Evolutionary conservation across 2,797 vertebrate genomes (phyloP).

Genomic region (Cichlasoma orientale): DNA sequence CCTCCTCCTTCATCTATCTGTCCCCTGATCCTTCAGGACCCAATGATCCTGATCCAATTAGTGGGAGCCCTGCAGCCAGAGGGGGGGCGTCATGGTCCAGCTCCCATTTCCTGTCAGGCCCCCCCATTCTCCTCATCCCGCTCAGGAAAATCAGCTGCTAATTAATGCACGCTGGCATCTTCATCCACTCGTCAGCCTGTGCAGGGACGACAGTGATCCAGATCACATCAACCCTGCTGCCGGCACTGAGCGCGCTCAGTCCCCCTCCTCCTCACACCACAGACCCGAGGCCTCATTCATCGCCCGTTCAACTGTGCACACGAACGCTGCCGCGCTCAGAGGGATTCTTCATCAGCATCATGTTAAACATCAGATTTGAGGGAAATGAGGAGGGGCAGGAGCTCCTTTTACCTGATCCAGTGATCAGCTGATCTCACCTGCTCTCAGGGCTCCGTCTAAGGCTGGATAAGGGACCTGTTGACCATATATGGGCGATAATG

Average conservation of each 20-base stretch:
- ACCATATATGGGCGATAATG: not conserved
- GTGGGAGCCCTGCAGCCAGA: conserved; percentile 79
- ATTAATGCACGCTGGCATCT: conserved; percentile 93
- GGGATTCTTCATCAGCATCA: not conserved
- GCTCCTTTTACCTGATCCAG: not conserved
- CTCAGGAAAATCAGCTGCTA: conserved; percentile 87
- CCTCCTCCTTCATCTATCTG: conserved; percentile 66
- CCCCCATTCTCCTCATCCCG: not conserved
- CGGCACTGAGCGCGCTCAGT: not conserved
- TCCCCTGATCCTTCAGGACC: conserved; percentile 77
- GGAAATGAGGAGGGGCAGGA: not conserved
- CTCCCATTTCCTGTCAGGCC: conserved; percentile 62
- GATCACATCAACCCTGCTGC: conserved; percentile 53
- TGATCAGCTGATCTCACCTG: not conserved
- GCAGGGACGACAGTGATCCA: conserved; percentile 76
- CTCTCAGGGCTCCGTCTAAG: not conserved
- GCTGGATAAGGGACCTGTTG: not conserved
- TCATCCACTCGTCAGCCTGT: conserved; percentile 86
- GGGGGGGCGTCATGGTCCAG: conserved; percentile 83
- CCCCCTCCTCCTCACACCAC: conserved; percentile 35
- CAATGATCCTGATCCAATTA: conserved; percentile 88
- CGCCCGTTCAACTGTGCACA: not conserved
- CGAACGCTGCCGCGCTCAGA: not conserved
- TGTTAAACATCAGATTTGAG: not conserved
- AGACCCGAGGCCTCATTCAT: not conserved